These are phyloP conservation scores for Betta splendens DNA, from an alignment of 2,797 vertebrate genomes.

Conservation along the genomic window DNA sequence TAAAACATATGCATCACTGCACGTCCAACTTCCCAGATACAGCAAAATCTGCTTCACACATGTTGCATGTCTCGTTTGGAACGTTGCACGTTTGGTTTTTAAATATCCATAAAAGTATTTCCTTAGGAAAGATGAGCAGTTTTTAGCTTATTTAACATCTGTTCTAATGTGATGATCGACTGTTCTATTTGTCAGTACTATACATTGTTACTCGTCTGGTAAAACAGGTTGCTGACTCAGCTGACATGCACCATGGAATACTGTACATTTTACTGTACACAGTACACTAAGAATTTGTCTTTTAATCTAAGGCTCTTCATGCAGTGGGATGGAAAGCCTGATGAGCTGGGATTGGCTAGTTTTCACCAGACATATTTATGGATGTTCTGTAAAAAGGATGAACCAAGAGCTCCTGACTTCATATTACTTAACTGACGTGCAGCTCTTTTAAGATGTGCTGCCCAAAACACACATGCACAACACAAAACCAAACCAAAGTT, in stretches of 20 bases:
- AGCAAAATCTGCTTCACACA: slow-evolving; percentile 67
- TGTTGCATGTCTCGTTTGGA: slow-evolving; percentile 74
- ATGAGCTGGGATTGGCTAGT: slow-evolving; percentile 45
- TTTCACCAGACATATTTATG: slow-evolving; percentile 51
- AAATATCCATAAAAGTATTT: slow-evolving; percentile 79
- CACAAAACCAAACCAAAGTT: slow-evolving; percentile 77
- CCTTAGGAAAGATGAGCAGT: slow-evolving; percentile 76
- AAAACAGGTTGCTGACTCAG: slow-evolving; percentile 60
- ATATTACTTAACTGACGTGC: slow-evolving; percentile 71
- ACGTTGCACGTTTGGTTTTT: slow-evolving; percentile 72
- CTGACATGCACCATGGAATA: slow-evolving; percentile 74
- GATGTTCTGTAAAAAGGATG: slow-evolving; percentile 45
- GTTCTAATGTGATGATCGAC: slow-evolving; percentile 55
- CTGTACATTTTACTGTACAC: slow-evolving; percentile 65
- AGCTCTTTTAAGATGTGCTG: slow-evolving; percentile 77
- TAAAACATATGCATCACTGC: slow-evolving; percentile 48
- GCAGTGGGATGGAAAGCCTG: slow-evolving; percentile 56
- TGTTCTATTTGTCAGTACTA: slow-evolving; percentile 65
- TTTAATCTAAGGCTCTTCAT: slow-evolving; percentile 64
- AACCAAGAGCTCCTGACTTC: slow-evolving; percentile 49
- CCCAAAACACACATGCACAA: slow-evolving; percentile 82
- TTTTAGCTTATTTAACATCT: slow-evolving; percentile 74
- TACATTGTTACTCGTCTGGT: slow-evolving; percentile 70
- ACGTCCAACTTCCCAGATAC: slow-evolving; percentile 48
- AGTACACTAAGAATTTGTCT: slow-evolving; percentile 54